A percentile compares a stretch with the other conserved stretches of the same genome.
These are phyloP conservation scores for Brienomyrus brachyistius DNA, from an alignment of 2,113 vertebrate species.

Conservation along the genomic window DNA sequence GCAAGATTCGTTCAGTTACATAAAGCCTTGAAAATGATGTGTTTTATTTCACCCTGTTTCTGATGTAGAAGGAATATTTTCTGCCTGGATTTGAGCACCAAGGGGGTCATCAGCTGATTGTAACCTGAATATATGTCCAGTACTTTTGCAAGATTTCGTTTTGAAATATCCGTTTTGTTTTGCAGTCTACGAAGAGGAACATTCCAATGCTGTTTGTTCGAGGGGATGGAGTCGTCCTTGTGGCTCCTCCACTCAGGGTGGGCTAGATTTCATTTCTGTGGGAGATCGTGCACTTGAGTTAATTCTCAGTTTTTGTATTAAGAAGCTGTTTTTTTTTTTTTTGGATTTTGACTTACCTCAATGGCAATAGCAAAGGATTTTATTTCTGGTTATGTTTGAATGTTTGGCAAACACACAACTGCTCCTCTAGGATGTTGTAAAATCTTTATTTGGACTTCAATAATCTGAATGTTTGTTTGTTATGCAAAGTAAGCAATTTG, in stretches of 20 bases:
- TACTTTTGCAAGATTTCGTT: background rate
- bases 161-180: slow-evolving; percentile 25
- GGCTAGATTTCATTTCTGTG: slow-evolving; percentile 53
- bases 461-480: background rate
- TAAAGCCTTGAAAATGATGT: background rate
- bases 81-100: background rate
- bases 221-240: slow-evolving; percentile 92
- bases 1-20: background rate
- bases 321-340: background rate
- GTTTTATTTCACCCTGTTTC: background rate
- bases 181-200: slow-evolving; percentile 93
- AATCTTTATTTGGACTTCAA: background rate
- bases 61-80: background rate
- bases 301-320: background rate
- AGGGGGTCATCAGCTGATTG: background rate
- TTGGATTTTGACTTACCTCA: slow-evolving; percentile 14
- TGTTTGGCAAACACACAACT: background rate
- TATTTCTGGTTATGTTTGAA: background rate
- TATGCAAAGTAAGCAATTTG: background rate
- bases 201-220: slow-evolving; percentile 98
- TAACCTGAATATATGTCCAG: background rate
- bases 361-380: background rate
- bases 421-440: background rate
- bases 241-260: slow-evolving; percentile 85
- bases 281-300: background rate